Evolutionary conservation across 2,888 invertebrate species (phyloP).

Genomic region (Drosophila mimetica): DNA sequence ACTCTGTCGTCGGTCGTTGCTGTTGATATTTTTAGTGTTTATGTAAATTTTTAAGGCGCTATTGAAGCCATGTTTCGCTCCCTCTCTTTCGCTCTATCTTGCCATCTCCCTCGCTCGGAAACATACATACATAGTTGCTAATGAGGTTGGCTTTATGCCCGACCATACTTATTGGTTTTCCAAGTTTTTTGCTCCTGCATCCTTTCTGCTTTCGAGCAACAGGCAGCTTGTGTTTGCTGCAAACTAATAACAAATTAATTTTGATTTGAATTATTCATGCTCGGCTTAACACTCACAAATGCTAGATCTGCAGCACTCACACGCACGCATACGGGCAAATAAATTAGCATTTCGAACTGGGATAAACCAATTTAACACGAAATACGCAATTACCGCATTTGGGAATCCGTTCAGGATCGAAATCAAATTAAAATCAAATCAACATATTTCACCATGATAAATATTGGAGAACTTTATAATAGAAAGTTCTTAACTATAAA

Average conservation of each 20-base stretch:
- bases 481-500: no score
- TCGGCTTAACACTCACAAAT: constrained; percentile 44
- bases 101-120: neutral
- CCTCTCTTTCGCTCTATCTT: neutral
- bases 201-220: no score
- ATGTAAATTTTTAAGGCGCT: constrained; percentile 62
- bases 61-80: neutral
- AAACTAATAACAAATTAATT: constrained; percentile 78
- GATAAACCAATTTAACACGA: constrained; percentile 60
- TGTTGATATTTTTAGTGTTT: constrained; percentile 66
- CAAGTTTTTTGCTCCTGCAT: constrained; percentile 10
- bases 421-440: constrained; percentile 14
- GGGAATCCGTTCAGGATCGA: constrained; percentile 11
- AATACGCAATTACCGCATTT: constrained; percentile 34
- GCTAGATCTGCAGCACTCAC: constrained; percentile 4
- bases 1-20: constrained; percentile 43
- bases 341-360: constrained; percentile 55
- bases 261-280: constrained; percentile 70
- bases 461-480: neutral
- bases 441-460: neutral
- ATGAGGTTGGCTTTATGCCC: constrained; percentile 67
- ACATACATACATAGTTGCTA: constrained; percentile 49
- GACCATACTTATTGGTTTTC: constrained; percentile 50
- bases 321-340: constrained; percentile 24
- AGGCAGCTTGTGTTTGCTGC: constrained; percentile 39